These are phyloP conservation scores for Dorcus parallelipipedus DNA, from an alignment of 2,888 invertebrate species.

Conservation along the genomic window DNA sequence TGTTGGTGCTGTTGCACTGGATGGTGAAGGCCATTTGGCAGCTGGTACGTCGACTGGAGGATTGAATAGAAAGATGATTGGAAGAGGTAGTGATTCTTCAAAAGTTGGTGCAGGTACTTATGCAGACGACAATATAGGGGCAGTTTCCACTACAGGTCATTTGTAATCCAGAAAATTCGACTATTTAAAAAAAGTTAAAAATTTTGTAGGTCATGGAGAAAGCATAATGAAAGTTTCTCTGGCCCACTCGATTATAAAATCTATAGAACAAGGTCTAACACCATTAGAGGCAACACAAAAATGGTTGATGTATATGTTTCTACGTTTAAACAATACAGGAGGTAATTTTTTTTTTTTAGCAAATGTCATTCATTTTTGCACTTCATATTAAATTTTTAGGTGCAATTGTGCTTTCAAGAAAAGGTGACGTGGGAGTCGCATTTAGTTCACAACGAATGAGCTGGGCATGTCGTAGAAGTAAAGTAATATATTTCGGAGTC, in stretches of 20 bases:
- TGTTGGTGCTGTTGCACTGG: constrained; percentile 81
- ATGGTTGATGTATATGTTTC: constrained; percentile 64
- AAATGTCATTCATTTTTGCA: not conserved
- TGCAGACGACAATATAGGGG: constrained; percentile 70
- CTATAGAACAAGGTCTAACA: constrained; percentile 58
- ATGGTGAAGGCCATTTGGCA: constrained; percentile 67
- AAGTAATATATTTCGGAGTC: constrained; percentile 55
- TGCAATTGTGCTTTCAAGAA: constrained; percentile 65
- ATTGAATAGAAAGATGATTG: constrained; percentile 74
- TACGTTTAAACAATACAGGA: constrained; percentile 66
- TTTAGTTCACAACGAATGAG: constrained; percentile 68
- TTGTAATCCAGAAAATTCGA: not conserved
- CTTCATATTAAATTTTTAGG: constrained; percentile 30
- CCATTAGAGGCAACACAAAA: constrained; percentile 64
- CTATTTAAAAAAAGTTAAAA: not conserved
- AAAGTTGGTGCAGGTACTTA: constrained; percentile 72
- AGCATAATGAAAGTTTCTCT: constrained; percentile 75
- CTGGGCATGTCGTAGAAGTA: constrained; percentile 57
- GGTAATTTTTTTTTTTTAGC: constrained; percentile 37
- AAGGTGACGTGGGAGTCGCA: constrained; percentile 63
- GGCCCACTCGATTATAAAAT: constrained; percentile 65
- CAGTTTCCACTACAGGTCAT: constrained; percentile 72
- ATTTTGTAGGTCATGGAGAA: constrained; percentile 64
- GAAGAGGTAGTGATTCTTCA: constrained; percentile 76
- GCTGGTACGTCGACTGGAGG: constrained; percentile 85